Percentiles rank a stretch among this genome's conserved stretches.
These are phyloP conservation scores for Agonopterix heracliana DNA, from an alignment of 2,888 invertebrate species.

Conservation along the genomic window DNA sequence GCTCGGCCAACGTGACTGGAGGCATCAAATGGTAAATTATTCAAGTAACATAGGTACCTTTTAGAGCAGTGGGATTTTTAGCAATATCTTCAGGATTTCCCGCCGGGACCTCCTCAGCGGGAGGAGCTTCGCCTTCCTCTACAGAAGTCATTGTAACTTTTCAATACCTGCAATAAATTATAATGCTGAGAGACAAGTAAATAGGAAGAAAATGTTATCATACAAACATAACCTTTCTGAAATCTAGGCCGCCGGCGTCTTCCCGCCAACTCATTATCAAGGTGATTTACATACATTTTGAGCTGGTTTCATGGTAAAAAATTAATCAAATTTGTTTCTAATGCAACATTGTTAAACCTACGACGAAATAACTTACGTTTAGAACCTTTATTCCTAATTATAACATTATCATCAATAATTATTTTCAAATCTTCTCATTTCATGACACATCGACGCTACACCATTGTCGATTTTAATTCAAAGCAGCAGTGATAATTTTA, in stretches of 20 bases:
- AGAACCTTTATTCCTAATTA: too few relatives aligned
- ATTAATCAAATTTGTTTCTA: too few relatives aligned
- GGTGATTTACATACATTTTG: conserved; percentile 2
- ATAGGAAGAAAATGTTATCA: neutral
- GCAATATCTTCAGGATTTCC: conserved; percentile 78
- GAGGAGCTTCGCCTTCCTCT: conserved; percentile 53
- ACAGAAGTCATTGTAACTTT: conserved; percentile 48
- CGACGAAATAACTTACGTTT: too few relatives aligned
- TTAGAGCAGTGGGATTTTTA: conserved; percentile 78
- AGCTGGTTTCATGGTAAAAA: too few relatives aligned
- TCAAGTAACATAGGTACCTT: too few relatives aligned
- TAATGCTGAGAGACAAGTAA: neutral
- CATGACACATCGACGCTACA: conserved; percentile 5
- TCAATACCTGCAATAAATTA: neutral
- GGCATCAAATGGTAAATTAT: too few relatives aligned
- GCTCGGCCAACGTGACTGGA: too few relatives aligned
- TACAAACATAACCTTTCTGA: conserved; percentile 18
- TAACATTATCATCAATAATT: neutral
- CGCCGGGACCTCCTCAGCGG: conserved; percentile 47
- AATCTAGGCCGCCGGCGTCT: conserved; percentile 25
- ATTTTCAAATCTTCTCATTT: neutral
- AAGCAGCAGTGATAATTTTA: conserved; percentile 9
- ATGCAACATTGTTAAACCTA: too few relatives aligned
- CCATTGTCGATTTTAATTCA: conserved; percentile 3
- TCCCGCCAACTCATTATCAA: conserved; percentile 29